Evolutionary conservation across 2,797 vertebrate species (phyloP).

Genomic region (Microctenopoma stevenorrisi): DNA sequence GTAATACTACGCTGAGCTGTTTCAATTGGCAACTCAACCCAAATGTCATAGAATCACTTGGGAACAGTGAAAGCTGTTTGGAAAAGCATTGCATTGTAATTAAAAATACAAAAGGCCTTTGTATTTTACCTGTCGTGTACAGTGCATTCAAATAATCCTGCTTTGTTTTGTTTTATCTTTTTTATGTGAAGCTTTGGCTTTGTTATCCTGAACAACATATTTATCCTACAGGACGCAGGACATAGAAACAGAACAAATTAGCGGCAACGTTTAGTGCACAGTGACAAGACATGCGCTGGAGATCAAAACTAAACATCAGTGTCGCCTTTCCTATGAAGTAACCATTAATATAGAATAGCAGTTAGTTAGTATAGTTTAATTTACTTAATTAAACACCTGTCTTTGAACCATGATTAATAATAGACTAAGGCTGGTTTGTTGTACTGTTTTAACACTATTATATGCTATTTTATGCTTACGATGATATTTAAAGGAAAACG

Average conservation of each 20-base stretch:
- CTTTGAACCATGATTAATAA: conserved; percentile 33
- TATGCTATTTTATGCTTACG: background rate
- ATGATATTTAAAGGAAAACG: background rate
- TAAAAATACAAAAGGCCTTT: conserved; percentile 27
- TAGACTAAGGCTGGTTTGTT: background rate
- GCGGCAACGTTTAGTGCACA: background rate
- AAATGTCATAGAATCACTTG: conserved; percentile 12
- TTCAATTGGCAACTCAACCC: conserved; percentile 15
- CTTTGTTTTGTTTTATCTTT: background rate
- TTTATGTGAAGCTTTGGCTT: conserved; percentile 1
- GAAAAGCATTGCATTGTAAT: conserved; percentile 11
- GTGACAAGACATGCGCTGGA: background rate
- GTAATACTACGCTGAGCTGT: conserved; percentile 23
- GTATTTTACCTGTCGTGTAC: background rate
- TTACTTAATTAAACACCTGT: background rate
- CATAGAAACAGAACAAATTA: conserved; percentile 12
- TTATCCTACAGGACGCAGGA: background rate
- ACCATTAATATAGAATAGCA: conserved; percentile 24
- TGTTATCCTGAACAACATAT: background rate
- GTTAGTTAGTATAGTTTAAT: conserved; percentile 1
- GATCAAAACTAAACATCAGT: conserved; percentile 1
- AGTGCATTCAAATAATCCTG: background rate
- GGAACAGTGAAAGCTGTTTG: conserved; percentile 40
- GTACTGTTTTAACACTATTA: conserved; percentile 3
- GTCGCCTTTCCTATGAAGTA: conserved; percentile 20